Evolutionary conservation across 2,113 vertebrate species (phyloP).

Genomic region (Amphiprion percula): DNA sequence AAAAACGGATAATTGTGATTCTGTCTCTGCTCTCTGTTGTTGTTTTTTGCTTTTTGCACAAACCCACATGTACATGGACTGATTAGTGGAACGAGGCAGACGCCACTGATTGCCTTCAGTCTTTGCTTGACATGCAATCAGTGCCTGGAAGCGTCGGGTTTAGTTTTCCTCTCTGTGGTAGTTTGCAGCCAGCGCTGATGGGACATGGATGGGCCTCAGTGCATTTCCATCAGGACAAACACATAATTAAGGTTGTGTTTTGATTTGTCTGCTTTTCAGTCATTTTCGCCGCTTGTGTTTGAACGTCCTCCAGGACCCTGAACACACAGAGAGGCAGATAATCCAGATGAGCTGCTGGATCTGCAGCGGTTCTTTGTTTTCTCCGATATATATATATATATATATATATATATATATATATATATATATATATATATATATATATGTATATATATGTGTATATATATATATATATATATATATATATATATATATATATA

Average conservation of each 20-base stretch:
- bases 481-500: too few relatives aligned
- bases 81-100: slow-evolving; percentile 20
- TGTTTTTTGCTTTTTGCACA: slow-evolving; percentile 27
- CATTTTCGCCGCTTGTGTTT: not conserved
- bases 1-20: slow-evolving; percentile 57
- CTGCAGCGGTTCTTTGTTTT: not conserved
- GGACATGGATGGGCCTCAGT: not conserved
- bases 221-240: slow-evolving; percentile 4
- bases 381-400: not conserved
- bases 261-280: not conserved
- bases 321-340: not conserved
- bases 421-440: too few relatives aligned
- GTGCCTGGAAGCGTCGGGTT: not conserved
- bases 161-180: not conserved
- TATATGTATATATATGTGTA: too few relatives aligned
- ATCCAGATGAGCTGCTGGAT: not conserved
- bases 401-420: too few relatives aligned
- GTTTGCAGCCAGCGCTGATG: not conserved
- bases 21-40: slow-evolving; percentile 24
- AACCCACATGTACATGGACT: slow-evolving; percentile 20
- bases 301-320: not conserved
- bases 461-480: too few relatives aligned
- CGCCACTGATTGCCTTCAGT: slow-evolving; percentile 36
- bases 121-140: slow-evolving; percentile 29
- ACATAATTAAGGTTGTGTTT: slow-evolving; percentile 21